These are phyloP conservation scores for Alsophila aescularia DNA, from an alignment of 2,888 invertebrate species.

Conservation along the genomic window DNA sequence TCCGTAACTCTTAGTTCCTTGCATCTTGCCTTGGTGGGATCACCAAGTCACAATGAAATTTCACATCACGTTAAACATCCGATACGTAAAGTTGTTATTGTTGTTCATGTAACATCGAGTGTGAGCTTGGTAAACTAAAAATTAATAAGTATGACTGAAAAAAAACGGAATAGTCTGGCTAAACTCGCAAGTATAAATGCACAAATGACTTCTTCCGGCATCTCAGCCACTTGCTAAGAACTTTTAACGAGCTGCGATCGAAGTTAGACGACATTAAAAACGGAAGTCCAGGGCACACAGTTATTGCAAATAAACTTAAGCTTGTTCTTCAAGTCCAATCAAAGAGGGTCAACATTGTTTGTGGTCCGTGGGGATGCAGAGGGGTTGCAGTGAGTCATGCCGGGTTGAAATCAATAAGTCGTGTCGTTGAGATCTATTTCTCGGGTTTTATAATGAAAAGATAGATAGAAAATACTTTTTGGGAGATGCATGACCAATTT, in stretches of 20 bases:
- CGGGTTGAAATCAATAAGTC: constrained; percentile 78
- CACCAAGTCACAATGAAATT: too few relatives aligned
- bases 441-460: neutral
- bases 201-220: constrained; percentile 13
- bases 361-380: constrained; percentile 53
- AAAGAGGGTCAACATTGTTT: constrained; percentile 70
- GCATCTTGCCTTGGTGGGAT: too few relatives aligned
- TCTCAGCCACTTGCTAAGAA: constrained; percentile 25
- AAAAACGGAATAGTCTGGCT: too few relatives aligned
- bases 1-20: too few relatives aligned
- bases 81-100: too few relatives aligned
- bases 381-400: constrained; percentile 68
- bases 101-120: too few relatives aligned
- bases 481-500: neutral
- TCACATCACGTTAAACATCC: too few relatives aligned
- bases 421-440: constrained; percentile 8
- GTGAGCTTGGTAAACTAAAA: too few relatives aligned
- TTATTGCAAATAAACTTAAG: constrained; percentile 62
- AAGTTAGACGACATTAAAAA: constrained; percentile 30
- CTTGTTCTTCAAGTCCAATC: constrained; percentile 71
- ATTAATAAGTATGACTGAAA: too few relatives aligned
- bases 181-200: constrained; percentile 8
- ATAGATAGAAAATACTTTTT: neutral
- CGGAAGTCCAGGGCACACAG: constrained; percentile 53
- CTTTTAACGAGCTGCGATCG: constrained; percentile 41